phyloP scores from a whole-genome alignment of 2,797 vertebrate species.

The Scarus forsteni region DNA sequence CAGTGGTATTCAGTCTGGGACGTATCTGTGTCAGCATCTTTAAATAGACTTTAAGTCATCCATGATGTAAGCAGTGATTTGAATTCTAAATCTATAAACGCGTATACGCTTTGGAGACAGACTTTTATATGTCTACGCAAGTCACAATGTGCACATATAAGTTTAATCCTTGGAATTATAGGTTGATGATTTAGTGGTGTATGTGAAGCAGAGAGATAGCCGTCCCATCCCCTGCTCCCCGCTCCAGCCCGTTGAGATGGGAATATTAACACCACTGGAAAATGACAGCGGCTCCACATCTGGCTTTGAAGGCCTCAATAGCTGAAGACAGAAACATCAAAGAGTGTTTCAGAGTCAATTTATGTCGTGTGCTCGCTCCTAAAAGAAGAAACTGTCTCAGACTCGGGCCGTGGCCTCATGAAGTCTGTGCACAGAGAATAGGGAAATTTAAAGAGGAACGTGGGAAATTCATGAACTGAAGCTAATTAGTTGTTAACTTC shows the following conservation, averaged over 20 bases:
- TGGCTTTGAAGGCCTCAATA: slow-evolving; percentile 52
- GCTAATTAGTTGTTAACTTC: slow-evolving; percentile 15
- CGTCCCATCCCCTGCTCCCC: slow-evolving; percentile 7
- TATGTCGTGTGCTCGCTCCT: slow-evolving; percentile 8
- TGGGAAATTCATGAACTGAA: slow-evolving; percentile 17
- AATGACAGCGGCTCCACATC: slow-evolving; percentile 55
- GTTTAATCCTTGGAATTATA: slow-evolving; percentile 41
- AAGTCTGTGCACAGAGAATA: slow-evolving; percentile 10
- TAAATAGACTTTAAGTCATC: slow-evolving; percentile 20
- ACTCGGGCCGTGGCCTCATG: not conserved
- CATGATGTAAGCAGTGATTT: slow-evolving; percentile 24
- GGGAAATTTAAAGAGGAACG: slow-evolving; percentile 1
- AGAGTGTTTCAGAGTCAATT: slow-evolving; percentile 36
- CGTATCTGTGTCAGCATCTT: slow-evolving; percentile 33
- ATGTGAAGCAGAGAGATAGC: slow-evolving; percentile 27
- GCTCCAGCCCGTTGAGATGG: slow-evolving; percentile 18
- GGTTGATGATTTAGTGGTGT: slow-evolving; percentile 13
- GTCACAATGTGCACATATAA: slow-evolving; percentile 25
- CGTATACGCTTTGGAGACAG: not conserved
- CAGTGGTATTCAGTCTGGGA: slow-evolving; percentile 45
- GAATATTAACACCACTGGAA: slow-evolving; percentile 51
- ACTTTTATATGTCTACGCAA: slow-evolving; percentile 25
- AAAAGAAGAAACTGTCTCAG: slow-evolving; percentile 2
- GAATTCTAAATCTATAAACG: slow-evolving; percentile 14
- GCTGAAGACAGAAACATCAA: slow-evolving; percentile 50